Base-by-base conservation (phyloP, 2,888 invertebrate genomes). In the Oasisia sp. region DNA sequence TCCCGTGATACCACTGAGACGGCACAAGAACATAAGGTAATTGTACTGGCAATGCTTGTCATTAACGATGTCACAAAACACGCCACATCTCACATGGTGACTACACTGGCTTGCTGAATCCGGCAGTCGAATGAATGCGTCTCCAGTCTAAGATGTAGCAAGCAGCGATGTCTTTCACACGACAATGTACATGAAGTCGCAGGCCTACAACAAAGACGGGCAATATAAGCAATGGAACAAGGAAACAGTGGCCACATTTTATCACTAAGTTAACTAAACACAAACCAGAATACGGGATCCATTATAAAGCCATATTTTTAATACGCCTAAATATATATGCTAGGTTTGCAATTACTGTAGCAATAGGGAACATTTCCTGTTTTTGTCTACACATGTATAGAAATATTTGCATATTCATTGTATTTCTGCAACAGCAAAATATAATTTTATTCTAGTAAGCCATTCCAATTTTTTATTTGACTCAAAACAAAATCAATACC, bases 141-240 rank as follows among this genome's bases (percentile, higher is more conserved):
- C 74, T 19, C 74, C 74, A 74, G 74, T 19, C 74, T 27, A 19
- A 74, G 74, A 74, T 27, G 19, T 19, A 27, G 19, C 74, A 74
- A 9, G 50, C 50, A 50, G 50, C 50, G 0, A 50, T 50, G 50
- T 50, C 50, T 2, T 74, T 74, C 74, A 74, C 27, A 74, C 74
- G 27, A 74, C 74, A 19, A 74, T 74, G 74, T 74, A 74, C 74
- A 74, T 74, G 74, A 74, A 74, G 74, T 74, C 74, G 74, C 74
- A 74, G 27, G 74, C 74, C 74, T 74, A 7, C 74, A 74, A n/a
- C 74, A 74, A 74, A 74, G 74, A 74, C 4, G 19, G 19, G 50
- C 50, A 27, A 7, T 27, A 74, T 74, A 7, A 74, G 74, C 19
- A 74, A n/a, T n/a, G n/a, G n/a, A n/a, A n/a, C n/a, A n/a, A n/a